These are phyloP conservation scores for Coryphaenoides rupestris DNA, from an alignment of 2,113 vertebrate species.

Conservation along the genomic window DNA sequence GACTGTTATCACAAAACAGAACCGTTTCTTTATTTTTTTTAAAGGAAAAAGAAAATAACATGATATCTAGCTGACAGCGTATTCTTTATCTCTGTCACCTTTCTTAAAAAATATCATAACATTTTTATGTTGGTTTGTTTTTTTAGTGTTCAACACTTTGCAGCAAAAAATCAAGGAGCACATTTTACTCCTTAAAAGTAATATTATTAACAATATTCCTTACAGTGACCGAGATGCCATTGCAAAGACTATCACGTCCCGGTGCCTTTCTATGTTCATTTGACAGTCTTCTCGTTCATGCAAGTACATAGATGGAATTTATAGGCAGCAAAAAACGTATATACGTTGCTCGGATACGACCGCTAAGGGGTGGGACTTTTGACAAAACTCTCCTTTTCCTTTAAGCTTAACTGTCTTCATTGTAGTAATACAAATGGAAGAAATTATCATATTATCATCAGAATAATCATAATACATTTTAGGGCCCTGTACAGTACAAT, in stretches of 20 bases:
- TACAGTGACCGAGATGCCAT: slow-evolving; percentile 66
- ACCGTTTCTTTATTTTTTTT: slow-evolving; percentile 63
- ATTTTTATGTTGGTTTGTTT: slow-evolving; percentile 80
- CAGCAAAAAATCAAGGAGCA: slow-evolving; percentile 77
- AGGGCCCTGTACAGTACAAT: slow-evolving; percentile 81
- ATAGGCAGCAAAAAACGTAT: slow-evolving; percentile 60
- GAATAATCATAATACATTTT: slow-evolving; percentile 78
- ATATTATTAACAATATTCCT: slow-evolving; percentile 75
- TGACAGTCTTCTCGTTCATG: slow-evolving; percentile 66
- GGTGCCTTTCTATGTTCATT: slow-evolving; percentile 56
- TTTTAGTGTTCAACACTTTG: slow-evolving; percentile 85
- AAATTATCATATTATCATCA: slow-evolving; percentile 61
- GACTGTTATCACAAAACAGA: slow-evolving; percentile 75
- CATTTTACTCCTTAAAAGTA: slow-evolving; percentile 64
- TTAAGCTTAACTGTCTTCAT: slow-evolving; percentile 57
- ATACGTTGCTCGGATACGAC: slow-evolving; percentile 46
- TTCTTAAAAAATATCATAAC: slow-evolving; percentile 73
- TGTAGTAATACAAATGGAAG: not conserved
- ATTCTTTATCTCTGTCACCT: slow-evolving; percentile 55
- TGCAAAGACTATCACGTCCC: slow-evolving; percentile 58
- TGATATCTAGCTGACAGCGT: slow-evolving; percentile 67
- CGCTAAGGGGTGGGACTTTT: slow-evolving; percentile 53
- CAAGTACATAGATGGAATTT: slow-evolving; percentile 63
- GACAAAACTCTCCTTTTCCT: slow-evolving; percentile 54
- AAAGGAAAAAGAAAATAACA: slow-evolving; percentile 59